phyloP scores from a whole-genome alignment of 1,140 invertebrate species.

The Drosophila tsacasi region DNA sequence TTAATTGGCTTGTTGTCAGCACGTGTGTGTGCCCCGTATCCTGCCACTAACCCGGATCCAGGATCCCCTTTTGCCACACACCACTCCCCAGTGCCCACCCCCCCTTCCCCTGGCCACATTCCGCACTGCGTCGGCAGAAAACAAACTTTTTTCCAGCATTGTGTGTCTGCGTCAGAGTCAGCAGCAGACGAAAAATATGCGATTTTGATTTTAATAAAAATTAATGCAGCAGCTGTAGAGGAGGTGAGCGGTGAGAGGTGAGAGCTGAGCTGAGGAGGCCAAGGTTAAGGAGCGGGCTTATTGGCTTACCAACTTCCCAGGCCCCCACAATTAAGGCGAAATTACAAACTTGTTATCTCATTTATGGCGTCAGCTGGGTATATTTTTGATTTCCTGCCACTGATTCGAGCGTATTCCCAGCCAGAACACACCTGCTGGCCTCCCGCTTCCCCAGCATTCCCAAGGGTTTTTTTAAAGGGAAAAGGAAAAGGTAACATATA shows the following conservation, averaged over 20 bases:
- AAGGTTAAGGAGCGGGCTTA: conserved; percentile 5
- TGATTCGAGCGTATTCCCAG: conserved; percentile 1
- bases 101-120: neutral
- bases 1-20: conserved; percentile 58
- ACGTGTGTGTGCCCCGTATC: conserved; percentile 31
- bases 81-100: neutral
- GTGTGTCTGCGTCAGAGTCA: neutral
- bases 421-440: conserved; percentile 8
- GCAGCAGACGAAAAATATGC: conserved; percentile 56
- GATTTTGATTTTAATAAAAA: conserved; percentile 77
- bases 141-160: conserved; percentile 40
- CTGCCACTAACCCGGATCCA: neutral
- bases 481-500: neutral
- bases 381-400: conserved; percentile 76
- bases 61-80: neutral
- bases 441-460: no score
- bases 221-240: conserved; percentile 35
- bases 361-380: conserved; percentile 74
- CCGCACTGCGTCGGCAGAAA: conserved; percentile 7
- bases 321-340: conserved; percentile 67
- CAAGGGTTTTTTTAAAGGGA: neutral
- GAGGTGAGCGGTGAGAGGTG: neutral
- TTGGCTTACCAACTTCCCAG: neutral
- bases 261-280: neutral
- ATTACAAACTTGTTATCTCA: conserved; percentile 83